Base-by-base conservation (phyloP, 2,888 invertebrate genomes). In the Agrochola lychnidis region DNA sequence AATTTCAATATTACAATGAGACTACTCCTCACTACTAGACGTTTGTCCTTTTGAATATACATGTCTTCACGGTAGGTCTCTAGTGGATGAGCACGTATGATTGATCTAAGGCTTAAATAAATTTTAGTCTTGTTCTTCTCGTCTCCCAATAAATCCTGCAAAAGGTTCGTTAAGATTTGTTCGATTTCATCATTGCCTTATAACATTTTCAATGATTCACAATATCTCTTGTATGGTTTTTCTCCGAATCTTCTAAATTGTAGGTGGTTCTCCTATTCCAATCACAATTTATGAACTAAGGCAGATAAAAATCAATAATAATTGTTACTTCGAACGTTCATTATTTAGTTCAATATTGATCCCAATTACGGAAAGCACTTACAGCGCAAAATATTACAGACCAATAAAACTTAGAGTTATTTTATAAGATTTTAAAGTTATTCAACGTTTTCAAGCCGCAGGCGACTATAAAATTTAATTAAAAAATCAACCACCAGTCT, bases 1-100 rank as follows among this genome's bases (percentile, higher is more conserved):
- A 78, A 88, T 88, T 87, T 88, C 87, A 88, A 88, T 88, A 88
- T 87, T 87, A 87, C 87, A 87, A 87, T 87, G 77, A 82, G 83
- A 79, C 70, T 79, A 36, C 73, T 59, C 78, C 73, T 87, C 83
- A 83, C 78, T 83, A 74, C 83, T 80, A 87, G 87, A 82, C 83
- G 74, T 83, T 82, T 71, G 74, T 79, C 70, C 81, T 77, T 81
- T 79, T 79, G 81, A 81, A 81, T 84, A 86, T 79, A 79, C 76
- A 78, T 84, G 66, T 74, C 87, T 79, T 79, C 66, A 84, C 48
- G 78, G 81, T 80, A 71, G 74, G 75, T 83, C 75, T 78, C 45
- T 67, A 45, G 70, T 69, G 36, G 22, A 76, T 73, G 56, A 75
- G 22, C 64, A 69, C 22, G 36, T 42, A 53, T 7, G 14, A 45